Percentiles rank a stretch among this genome's conserved stretches.
Evolutionary conservation across 2,888 invertebrate species (phyloP).

Genomic region (Nudaria mundana): DNA sequence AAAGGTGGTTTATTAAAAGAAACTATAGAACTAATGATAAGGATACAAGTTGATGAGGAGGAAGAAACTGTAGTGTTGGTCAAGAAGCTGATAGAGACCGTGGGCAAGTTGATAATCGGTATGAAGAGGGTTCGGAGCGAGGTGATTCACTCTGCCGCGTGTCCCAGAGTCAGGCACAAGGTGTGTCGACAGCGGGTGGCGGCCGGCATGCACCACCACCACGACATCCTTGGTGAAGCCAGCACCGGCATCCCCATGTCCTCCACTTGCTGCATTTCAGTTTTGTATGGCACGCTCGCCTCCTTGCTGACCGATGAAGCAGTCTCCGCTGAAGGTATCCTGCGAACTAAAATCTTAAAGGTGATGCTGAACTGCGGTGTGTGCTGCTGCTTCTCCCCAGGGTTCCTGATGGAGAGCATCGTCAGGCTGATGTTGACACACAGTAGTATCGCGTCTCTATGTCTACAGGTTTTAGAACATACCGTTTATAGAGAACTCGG

Average conservation of each 20-base stretch:
- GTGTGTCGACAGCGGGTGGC: conserved; percentile 66
- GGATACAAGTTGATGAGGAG: conserved; percentile 60
- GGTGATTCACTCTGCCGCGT: conserved; percentile 77
- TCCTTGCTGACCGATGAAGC: conserved; percentile 70
- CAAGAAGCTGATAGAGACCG: conserved; percentile 78
- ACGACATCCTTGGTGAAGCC: conserved; percentile 78
- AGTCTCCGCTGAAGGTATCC: conserved; percentile 51
- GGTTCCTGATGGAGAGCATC: conserved; percentile 69
- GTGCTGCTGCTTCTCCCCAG: conserved; percentile 84
- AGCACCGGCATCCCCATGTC: conserved; percentile 58
- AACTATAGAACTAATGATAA: conserved; percentile 77
- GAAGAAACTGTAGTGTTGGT: conserved; percentile 63
- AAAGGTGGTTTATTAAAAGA: conserved; percentile 80
- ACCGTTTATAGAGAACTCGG: conserved; percentile 82
- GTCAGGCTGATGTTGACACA: conserved; percentile 72
- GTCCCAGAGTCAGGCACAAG: conserved; percentile 75
- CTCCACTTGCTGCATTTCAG: conserved; percentile 79
- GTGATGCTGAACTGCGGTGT: conserved; percentile 81
- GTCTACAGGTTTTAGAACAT: conserved; percentile 79
- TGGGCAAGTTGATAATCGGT: conserved; percentile 77
- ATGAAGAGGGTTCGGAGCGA: conserved; percentile 82
- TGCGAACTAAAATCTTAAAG: conserved; percentile 73
- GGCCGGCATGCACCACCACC: conserved; percentile 81
- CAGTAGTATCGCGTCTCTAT: conserved; percentile 55
- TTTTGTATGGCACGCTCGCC: conserved; percentile 77